These are phyloP conservation scores for Catalaphyllia jardinei DNA, from an alignment of 64 coral and sea anemone species.

Conservation along the genomic window DNA sequence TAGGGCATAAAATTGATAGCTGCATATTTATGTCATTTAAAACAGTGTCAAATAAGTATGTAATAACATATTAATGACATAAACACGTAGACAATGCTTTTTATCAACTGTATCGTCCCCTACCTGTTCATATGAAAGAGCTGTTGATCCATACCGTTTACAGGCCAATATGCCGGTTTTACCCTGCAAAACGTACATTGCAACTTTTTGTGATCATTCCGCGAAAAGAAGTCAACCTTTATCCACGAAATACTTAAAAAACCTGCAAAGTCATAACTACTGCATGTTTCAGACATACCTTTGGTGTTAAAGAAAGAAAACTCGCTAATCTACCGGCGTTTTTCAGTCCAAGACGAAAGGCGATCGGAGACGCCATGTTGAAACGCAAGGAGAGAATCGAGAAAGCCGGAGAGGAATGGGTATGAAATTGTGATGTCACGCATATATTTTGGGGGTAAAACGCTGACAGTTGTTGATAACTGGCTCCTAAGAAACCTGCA, in stretches of 20 bases:
- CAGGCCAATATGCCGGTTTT: slow-evolving; percentile 88
- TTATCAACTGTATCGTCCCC: background rate
- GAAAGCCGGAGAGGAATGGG: background rate
- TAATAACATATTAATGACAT: background rate
- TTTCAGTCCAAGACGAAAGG: slow-evolving; percentile 78
- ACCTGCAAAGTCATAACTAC: background rate
- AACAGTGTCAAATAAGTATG: too few species aligned
- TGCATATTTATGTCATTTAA: too few species aligned
- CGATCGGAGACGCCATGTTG: slow-evolving; percentile 87
- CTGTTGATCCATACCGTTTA: slow-evolving; percentile 72
- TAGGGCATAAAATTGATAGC: too few species aligned
- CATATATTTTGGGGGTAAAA: slow-evolving; percentile 7
- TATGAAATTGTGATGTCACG: slow-evolving; percentile 5
- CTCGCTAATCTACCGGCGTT: slow-evolving; percentile 54
- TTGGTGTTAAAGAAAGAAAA: slow-evolving; percentile 40
- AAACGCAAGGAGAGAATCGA: slow-evolving; percentile 22
- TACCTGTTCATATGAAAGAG: slow-evolving; percentile 94
- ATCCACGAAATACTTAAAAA: background rate
- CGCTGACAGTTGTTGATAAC: slow-evolving; percentile 33
- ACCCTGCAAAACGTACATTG: slow-evolving; percentile 43
- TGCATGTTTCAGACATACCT: slow-evolving; percentile 26
- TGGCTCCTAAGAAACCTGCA: slow-evolving; percentile 59
- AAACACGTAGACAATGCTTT: background rate
- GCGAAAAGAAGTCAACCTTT: background rate
- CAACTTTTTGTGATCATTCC: background rate